phyloP scores from a whole-genome alignment of 2,797 vertebrate species.

The Micromesistius poutassou region DNA sequence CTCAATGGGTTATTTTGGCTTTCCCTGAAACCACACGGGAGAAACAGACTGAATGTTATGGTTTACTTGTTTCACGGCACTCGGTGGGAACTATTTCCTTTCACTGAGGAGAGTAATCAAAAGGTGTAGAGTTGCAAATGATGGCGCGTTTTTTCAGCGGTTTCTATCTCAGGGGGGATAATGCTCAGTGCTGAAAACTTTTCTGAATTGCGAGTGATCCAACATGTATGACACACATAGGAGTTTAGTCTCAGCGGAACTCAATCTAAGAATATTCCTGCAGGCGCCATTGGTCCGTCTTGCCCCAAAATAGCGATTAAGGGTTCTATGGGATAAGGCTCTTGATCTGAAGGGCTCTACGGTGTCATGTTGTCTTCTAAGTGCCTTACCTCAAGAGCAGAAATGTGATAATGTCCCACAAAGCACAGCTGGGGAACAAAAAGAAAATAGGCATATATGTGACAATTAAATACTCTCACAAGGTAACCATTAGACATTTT shows the following conservation, averaged over 20 bases:
- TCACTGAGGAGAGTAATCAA: slow-evolving; percentile 58
- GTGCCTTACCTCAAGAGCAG: slow-evolving; percentile 36
- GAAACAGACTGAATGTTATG: slow-evolving; percentile 69
- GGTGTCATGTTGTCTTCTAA: slow-evolving; percentile 56
- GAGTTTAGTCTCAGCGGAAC: slow-evolving; percentile 37
- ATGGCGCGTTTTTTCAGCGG: slow-evolving; percentile 51
- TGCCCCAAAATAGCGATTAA: slow-evolving; percentile 71
- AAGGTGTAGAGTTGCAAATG: slow-evolving; percentile 65
- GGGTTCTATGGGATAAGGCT: slow-evolving; percentile 67
- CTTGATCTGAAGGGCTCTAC: slow-evolving; percentile 57
- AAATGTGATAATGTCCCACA: slow-evolving; percentile 58
- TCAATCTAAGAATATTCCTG: slow-evolving; percentile 40
- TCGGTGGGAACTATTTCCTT: slow-evolving; percentile 60
- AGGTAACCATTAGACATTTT: slow-evolving; percentile 71
- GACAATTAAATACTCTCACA: slow-evolving; percentile 39
- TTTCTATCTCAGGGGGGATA: slow-evolving; percentile 31
- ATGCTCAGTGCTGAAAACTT: slow-evolving; percentile 56
- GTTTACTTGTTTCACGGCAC: slow-evolving; percentile 62
- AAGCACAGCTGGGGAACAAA: slow-evolving; percentile 18
- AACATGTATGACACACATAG: slow-evolving; percentile 42
- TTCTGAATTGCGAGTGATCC: slow-evolving; percentile 48
- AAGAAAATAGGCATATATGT: slow-evolving; percentile 3
- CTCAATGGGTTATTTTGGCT: slow-evolving; percentile 59
- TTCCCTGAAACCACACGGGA: slow-evolving; percentile 62
- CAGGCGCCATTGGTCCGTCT: slow-evolving; percentile 63